phyloP scores from a whole-genome alignment of 2,797 vertebrate species.

The Mormyrus hasselquistii region DNA sequence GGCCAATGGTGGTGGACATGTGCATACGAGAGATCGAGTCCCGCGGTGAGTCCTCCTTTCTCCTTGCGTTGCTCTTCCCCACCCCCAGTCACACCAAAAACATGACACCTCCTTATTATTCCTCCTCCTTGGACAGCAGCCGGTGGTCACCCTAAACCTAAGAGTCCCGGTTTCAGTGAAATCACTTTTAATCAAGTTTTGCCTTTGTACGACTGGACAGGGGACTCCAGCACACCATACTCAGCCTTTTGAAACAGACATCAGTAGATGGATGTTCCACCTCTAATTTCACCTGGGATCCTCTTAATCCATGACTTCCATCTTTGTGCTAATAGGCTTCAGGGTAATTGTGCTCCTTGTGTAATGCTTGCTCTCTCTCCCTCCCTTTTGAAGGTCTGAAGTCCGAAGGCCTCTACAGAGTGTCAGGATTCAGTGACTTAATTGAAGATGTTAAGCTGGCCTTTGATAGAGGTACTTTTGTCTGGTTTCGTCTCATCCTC shows the following conservation, averaged over 20 bases:
- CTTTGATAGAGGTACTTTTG: conserved; percentile 86
- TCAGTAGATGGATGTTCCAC: not conserved
- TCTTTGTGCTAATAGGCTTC: not conserved
- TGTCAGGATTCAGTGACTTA: conserved; percentile 95
- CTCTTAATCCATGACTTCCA: not conserved
- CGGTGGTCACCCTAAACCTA: not conserved
- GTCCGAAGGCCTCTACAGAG: conserved; percentile 95
- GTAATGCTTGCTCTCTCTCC: not conserved
- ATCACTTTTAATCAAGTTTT: not conserved
- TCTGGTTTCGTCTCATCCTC: not conserved
- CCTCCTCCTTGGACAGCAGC: not conserved
- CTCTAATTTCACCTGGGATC: not conserved
- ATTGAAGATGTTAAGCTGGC: conserved; percentile 97
- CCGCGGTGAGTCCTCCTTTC: conserved; percentile 73
- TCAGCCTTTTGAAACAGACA: not conserved
- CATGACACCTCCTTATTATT: not conserved
- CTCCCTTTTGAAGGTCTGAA: conserved; percentile 72
- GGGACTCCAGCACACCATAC: not conserved
- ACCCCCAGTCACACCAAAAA: not conserved
- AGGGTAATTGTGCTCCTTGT: not conserved
- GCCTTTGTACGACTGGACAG: not conserved
- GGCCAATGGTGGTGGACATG: conserved; percentile 99
- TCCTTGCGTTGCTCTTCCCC: not conserved
- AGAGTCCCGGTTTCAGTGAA: not conserved
- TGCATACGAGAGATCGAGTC: conserved; percentile 98